Conservation (phyloP, 1,140 invertebrate genomes). For the Teleogryllus occipitalis region DNA sequence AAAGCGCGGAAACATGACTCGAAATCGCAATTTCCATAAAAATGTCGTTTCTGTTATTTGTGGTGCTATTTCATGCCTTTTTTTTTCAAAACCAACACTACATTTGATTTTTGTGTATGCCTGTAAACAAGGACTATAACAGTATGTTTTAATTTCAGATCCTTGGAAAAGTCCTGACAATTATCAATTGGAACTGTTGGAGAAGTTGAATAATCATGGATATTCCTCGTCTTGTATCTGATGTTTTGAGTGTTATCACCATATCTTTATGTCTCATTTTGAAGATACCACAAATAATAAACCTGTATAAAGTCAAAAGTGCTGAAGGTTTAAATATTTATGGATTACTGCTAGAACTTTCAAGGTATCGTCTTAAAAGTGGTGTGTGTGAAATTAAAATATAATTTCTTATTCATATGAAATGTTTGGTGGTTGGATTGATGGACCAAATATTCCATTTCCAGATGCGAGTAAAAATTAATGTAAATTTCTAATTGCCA, state of each 20-base stretch:
- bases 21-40: too few relatives aligned
- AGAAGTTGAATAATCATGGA: background rate
- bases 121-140: too few relatives aligned
- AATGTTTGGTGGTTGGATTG: background rate
- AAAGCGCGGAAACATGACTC: too few relatives aligned
- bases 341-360: constrained; percentile 54
- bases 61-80: too few relatives aligned
- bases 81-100: too few relatives aligned
- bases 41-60: too few relatives aligned
- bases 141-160: too few relatives aligned
- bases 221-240: constrained; percentile 27
- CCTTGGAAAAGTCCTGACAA: too few relatives aligned
- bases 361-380: constrained; percentile 42
- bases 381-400: background rate
- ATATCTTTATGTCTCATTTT: constrained; percentile 56
- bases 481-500: too few relatives aligned
- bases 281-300: constrained; percentile 63
- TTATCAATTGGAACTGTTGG: background rate
- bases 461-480: too few relatives aligned
- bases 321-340: constrained; percentile 52
- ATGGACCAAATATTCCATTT: background rate
- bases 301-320: constrained; percentile 45
- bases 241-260: constrained; percentile 52
- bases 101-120: too few relatives aligned
- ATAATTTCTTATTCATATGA: background rate